Evolutionary conservation across 2,888 invertebrate species (phyloP), one percentile per base, ranked within the genome.

Genomic region (Argyra leucocephala): DNA sequence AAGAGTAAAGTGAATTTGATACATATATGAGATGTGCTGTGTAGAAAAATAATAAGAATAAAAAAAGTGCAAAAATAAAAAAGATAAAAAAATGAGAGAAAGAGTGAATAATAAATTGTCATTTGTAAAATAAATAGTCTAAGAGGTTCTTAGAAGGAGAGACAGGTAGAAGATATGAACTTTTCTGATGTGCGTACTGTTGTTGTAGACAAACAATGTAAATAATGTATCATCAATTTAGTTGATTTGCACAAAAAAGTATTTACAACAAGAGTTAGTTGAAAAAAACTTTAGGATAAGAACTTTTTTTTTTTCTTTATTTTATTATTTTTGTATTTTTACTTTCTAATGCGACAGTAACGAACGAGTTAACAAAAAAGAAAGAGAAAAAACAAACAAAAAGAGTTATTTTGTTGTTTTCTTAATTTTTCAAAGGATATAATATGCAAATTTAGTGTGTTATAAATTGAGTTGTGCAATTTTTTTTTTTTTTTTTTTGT

Each of bases 191-290:
- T 31, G 31, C 1, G 31, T 31, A 31, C 7, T 31, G 9, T 2
- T 4, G 12, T 2, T 10, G n/a, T 2, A 48, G 15, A 48, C 18
- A 48, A 48, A 15, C 18, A 48, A 18, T 18, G 48, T 48, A 48
- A 48, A 48, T 48, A 48, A 48, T 48, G 18, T 48, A 48, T 18
- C 48, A n/a, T 48, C 48, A 48, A 48, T 48, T 48, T 48, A 48
- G 48, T 48, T 48, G 48, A 48, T 48, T 48, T 48, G 48, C 48
- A 48, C 48, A 48, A 48, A 48, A 31, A 48, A 48, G 48, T 18
- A 48, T 48, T 15, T 10, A 6, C 26, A 26, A 4, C 9, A 26
- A 26, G 4, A 26, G 7, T 10, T 15, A 37, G 37, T 37, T 37
- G 6, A 37, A 12, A 37, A 9, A 12, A 37, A 37, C 37, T 37